Base-by-base conservation (phyloP, 2,797 vertebrate species). In the Holocentrus rufus region DNA sequence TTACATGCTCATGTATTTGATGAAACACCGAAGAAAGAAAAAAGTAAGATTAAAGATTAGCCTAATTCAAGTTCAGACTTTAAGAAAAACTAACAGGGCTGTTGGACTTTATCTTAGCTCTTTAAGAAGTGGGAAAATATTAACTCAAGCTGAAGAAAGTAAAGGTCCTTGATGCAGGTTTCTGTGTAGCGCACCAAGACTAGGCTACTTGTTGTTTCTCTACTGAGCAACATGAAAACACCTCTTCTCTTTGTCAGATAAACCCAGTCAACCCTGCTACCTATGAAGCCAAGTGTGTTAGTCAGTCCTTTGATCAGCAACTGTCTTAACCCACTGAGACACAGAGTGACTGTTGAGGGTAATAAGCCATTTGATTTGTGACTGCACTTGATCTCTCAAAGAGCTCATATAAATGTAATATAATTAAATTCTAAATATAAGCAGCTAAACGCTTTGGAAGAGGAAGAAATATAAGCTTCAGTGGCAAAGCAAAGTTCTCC, bases 91-190 rank as follows among this genome's bases (percentile, higher is more conserved):
- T 39, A 74, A 56, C 23, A 25, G n/a, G n/a, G 15, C 55, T 55
- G 54, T 79, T 88, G 80, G 84, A 88, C 85, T 87, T 86, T 74
- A 76, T 74, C 80, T 63, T 49, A 4, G 7, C 25, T 79, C 52
- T 77, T 69, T 75, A 72, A 87, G 82, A 64, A 23, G 46, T 34
- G 47, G 56, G 49, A 52, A 87, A 87, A 87, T 30, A 91, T 90
- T 87, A 89, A 89, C 88, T 75, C 49, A 5, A 1, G 56, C 54
- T 77, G 36, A 76, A 60, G 18, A 73, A 66, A 62, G 17, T n/a
- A 50, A 2, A 20, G 42, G 46, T 60, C 47, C 2, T 65, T 52
- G 20, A 52, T 67, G 39, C 14, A 69, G 23, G 46, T 71, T 52
- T 74, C 59, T 74, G 53, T 55, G 7, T 73, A 10, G 82, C 74